A percentile compares a stretch with the other conserved stretches of the same genome.
Evolutionary conservation across 2,113 vertebrate species (phyloP).

Genomic region (Phasianus colchicus): DNA sequence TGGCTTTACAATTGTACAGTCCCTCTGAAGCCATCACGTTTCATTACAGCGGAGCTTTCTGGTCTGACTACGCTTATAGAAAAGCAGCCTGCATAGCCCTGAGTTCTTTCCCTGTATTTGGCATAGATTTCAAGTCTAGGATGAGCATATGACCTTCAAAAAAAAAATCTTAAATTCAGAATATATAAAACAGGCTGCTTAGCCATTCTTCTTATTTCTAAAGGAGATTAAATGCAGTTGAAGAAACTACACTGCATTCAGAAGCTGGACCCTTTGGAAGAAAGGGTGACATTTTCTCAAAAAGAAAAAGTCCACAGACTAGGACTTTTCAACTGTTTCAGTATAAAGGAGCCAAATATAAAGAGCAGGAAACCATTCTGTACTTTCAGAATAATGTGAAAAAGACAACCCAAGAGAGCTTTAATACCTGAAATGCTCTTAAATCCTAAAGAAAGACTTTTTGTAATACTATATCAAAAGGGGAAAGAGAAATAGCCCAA

Average conservation of each 20-base stretch:
- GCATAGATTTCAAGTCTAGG: neutral
- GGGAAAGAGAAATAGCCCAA: conserved; percentile 61
- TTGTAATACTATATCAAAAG: conserved; percentile 69
- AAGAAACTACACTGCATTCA: conserved; percentile 52
- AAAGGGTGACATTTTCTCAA: conserved; percentile 70
- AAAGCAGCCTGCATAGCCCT: conserved; percentile 23
- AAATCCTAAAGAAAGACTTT: conserved; percentile 71
- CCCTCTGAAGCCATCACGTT: conserved; percentile 1
- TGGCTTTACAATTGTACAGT: neutral
- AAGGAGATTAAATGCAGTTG: conserved; percentile 67
- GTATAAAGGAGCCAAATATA: conserved; percentile 73
- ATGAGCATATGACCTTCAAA: conserved; percentile 26
- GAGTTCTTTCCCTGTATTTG: neutral
- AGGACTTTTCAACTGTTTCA: conserved; percentile 74
- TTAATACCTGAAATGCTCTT: conserved; percentile 68
- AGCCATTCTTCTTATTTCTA: conserved; percentile 67
- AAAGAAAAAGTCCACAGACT: conserved; percentile 67
- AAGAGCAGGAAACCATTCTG: conserved; percentile 71
- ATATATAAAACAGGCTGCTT: conserved; percentile 58
- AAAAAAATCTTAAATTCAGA: conserved; percentile 54
- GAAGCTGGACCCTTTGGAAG: conserved; percentile 63
- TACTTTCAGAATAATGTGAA: conserved; percentile 70
- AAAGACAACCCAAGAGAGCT: conserved; percentile 72
- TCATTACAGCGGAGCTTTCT: conserved; percentile 7
- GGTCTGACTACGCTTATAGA: neutral